Conservation (phyloP, 1,140 invertebrate species). For the Ostrea edulis region DNA sequence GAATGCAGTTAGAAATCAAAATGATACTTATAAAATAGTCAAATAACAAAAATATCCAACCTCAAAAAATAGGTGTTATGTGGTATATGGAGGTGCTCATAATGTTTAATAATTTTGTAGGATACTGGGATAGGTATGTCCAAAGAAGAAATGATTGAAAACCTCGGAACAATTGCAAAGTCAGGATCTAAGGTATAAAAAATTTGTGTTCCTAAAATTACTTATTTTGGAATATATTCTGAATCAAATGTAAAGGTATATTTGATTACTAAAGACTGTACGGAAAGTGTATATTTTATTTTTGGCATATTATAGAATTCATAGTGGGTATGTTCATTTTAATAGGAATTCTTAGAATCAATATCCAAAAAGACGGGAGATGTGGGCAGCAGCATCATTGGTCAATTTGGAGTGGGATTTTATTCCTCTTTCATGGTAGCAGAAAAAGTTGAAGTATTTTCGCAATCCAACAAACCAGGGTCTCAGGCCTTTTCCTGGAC, state of each 20-base stretch:
- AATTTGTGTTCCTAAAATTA: constrained; percentile 50
- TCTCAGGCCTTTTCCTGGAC: constrained; percentile 90
- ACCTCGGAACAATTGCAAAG: constrained; percentile 96
- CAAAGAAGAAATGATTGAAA: constrained; percentile 92
- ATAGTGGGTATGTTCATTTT: constrained; percentile 18
- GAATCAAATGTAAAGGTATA: too few relatives aligned
- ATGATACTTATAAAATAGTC: too few relatives aligned
- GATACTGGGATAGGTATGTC: constrained; percentile 97
- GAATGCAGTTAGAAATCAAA: too few relatives aligned
- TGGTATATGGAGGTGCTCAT: constrained; percentile 14
- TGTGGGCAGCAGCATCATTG: constrained; percentile 87
- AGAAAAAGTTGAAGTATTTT: constrained; percentile 95
- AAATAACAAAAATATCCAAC: too few relatives aligned
- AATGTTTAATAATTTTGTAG: constrained; percentile 77
- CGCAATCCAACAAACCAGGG: constrained; percentile 82
- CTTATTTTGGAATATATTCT: too few relatives aligned
- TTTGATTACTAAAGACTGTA: background rate
- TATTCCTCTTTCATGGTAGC: constrained; percentile 99
- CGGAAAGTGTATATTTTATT: background rate
- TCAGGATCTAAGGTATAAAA: constrained; percentile 93
- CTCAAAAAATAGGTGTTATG: too few relatives aligned
- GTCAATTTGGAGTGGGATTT: constrained; percentile 99
- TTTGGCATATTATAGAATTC: background rate
- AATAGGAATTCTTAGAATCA: constrained; percentile 90
- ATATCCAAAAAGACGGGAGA: constrained; percentile 84